Evolutionary conservation across 2,797 vertebrate species (phyloP).

Genomic region (Apogon talboti): DNA sequence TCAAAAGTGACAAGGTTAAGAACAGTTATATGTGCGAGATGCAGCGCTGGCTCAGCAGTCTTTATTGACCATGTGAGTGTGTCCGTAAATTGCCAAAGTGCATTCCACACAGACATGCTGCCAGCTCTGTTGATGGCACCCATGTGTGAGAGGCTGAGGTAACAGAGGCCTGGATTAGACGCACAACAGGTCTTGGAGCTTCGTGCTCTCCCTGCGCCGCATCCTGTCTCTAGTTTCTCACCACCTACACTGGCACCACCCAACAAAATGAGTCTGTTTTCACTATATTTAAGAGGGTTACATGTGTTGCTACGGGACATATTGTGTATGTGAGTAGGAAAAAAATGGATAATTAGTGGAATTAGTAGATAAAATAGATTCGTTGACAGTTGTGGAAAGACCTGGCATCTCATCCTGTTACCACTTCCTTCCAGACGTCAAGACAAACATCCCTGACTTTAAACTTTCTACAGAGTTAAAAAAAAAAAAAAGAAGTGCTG

Average conservation of each 20-base stretch:
- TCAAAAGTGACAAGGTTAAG: constrained; percentile 69
- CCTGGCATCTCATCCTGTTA: constrained; percentile 31
- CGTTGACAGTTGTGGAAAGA: constrained; percentile 51
- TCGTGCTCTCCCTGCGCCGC: constrained; percentile 14
- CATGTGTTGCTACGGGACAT: constrained; percentile 24
- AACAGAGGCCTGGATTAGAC: constrained; percentile 35
- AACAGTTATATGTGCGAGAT: constrained; percentile 53
- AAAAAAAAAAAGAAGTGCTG: constrained; percentile 49
- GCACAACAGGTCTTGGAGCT: constrained; percentile 16
- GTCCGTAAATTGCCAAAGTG: constrained; percentile 68
- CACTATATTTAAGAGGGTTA: constrained; percentile 33
- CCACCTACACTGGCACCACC: constrained; percentile 24
- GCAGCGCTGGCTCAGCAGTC: constrained; percentile 46
- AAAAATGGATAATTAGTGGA: constrained; percentile 33
- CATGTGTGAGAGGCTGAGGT: constrained; percentile 62
- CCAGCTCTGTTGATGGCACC: constrained; percentile 70
- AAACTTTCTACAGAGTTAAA: constrained; percentile 33
- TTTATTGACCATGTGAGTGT: constrained; percentile 68
- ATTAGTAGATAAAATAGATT: constrained; percentile 46
- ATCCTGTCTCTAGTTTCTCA: not conserved
- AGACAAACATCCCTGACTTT: constrained; percentile 46
- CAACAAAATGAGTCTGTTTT: constrained; percentile 3
- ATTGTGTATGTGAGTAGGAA: constrained; percentile 1
- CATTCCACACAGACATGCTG: constrained; percentile 77
- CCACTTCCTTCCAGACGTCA: constrained; percentile 46